phyloP scores from a whole-genome alignment of 2,113 vertebrate species.

The Hirundichthys speculiger region DNA sequence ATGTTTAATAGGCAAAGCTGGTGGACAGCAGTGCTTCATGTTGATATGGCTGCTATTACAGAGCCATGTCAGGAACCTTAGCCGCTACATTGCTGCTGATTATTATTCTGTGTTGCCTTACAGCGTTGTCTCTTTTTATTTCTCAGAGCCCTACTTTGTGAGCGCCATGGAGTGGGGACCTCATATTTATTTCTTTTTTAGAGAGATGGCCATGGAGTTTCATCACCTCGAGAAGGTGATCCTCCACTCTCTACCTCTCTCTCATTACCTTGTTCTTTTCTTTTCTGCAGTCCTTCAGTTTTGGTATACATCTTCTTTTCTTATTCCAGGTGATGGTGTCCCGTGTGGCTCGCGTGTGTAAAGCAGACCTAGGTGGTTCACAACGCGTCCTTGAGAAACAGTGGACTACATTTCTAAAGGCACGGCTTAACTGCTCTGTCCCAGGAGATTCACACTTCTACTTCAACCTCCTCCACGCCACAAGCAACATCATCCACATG shows the following conservation, averaged over 20 bases:
- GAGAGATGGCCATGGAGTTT: slow-evolving; percentile 98
- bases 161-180: slow-evolving; percentile 93
- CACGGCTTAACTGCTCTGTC: slow-evolving; percentile 95
- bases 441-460: slow-evolving; percentile 97
- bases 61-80: slow-evolving; percentile 21
- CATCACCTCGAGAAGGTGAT: slow-evolving; percentile 96
- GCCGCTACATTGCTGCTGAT: too few relatives aligned
- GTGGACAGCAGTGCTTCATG: slow-evolving; percentile 31
- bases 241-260: not conserved
- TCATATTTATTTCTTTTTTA: slow-evolving; percentile 98
- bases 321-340: slow-evolving; percentile 90
- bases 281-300: not conserved
- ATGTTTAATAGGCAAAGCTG: slow-evolving; percentile 64
- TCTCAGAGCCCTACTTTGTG: slow-evolving; percentile 93
- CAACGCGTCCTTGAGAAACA: slow-evolving; percentile 96
- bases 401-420: slow-evolving; percentile 98
- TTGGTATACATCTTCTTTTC: not conserved
- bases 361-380: slow-evolving; percentile 93
- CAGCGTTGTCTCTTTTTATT: slow-evolving; percentile 23
- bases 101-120: not conserved
- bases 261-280: not conserved
- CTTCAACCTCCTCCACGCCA: slow-evolving; percentile 95
- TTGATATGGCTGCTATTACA: slow-evolving; percentile 58
- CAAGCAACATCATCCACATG: slow-evolving; percentile 89
- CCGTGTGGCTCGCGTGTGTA: slow-evolving; percentile 94